Percentiles rank a stretch among this genome's conserved stretches.
Evolutionary conservation across 2,113 vertebrate species (phyloP).

Genomic region (Stercorarius parasiticus): DNA sequence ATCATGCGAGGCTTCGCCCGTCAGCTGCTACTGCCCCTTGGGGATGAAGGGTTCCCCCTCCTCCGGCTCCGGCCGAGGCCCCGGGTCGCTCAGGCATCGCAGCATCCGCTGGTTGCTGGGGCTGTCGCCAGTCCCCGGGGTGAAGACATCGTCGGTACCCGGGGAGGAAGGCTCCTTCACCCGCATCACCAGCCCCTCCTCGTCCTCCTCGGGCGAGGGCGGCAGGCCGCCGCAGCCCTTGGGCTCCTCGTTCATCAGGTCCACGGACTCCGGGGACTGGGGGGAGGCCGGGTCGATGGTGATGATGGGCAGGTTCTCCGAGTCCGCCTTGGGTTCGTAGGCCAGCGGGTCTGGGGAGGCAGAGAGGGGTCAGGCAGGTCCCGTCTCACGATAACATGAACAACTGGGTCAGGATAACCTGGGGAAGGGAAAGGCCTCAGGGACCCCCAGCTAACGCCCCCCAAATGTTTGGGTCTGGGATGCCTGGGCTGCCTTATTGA

Average conservation of each 20-base stretch:
- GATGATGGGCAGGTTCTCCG: conserved; percentile 82
- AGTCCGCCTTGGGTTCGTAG: conserved; percentile 79
- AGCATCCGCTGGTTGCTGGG: conserved; percentile 81
- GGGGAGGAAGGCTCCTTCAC: conserved; percentile 73
- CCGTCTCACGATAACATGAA: fast-evolving
- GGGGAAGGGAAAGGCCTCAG: neutral
- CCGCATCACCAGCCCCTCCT: conserved; percentile 83
- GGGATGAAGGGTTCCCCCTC: conserved; percentile 91
- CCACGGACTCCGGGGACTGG: conserved; percentile 86
- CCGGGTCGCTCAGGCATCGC: conserved; percentile 95
- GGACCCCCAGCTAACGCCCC: neutral
- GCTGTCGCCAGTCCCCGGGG: conserved; percentile 66
- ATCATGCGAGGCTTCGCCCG: neutral
- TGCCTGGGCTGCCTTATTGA: neutral
- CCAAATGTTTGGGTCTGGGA: neutral
- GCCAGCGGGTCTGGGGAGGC: conserved; percentile 82
- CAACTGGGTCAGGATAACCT: neutral
- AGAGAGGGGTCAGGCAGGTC: neutral
- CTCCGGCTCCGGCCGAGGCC: conserved; percentile 85
- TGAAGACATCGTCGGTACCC: conserved; percentile 75
- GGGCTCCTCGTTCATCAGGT: conserved; percentile 80
- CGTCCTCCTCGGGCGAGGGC: conserved; percentile 66
- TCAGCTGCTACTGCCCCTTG: conserved; percentile 68
- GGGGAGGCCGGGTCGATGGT: conserved; percentile 93
- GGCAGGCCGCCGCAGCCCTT: conserved; percentile 57